Percentiles rank a stretch among this genome's conserved stretches.
These are phyloP conservation scores for Tuta absoluta DNA, from an alignment of 2,888 invertebrate genomes.

Conservation along the genomic window DNA sequence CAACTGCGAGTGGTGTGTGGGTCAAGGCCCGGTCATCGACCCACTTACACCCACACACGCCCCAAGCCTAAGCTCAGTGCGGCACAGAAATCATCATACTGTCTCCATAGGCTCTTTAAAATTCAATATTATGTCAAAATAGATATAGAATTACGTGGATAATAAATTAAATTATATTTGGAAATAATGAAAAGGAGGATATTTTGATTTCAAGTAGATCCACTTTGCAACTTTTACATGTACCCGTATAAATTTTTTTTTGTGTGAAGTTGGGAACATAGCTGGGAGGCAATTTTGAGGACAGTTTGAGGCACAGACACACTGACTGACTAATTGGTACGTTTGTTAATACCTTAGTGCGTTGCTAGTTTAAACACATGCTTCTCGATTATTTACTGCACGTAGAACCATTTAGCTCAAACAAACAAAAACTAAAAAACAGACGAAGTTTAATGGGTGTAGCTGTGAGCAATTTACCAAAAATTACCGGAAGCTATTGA, in stretches of 20 bases:
- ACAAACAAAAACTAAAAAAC: not conserved
- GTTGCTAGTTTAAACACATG: not conserved
- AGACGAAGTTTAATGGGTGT: not conserved
- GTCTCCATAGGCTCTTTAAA: not conserved
- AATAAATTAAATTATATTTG: too few relatives aligned
- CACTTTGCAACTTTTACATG: too few relatives aligned
- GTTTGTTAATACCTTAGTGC: too few relatives aligned
- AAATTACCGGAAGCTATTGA: not conserved
- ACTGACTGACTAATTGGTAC: not conserved
- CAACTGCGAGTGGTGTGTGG: conserved; percentile 44
- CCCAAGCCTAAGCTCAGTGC: conserved; percentile 24
- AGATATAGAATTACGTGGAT: too few relatives aligned
- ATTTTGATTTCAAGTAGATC: too few relatives aligned
- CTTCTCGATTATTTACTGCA: not conserved
- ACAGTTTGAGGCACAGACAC: not conserved
- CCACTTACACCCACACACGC: conserved; percentile 44
- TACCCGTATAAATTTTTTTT: not conserved
- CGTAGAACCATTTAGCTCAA: not conserved
- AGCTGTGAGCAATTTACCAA: not conserved
- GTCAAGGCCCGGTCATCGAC: conserved; percentile 72
- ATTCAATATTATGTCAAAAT: not conserved
- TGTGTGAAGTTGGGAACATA: not conserved
- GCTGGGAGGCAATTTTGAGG: conserved; percentile 7
- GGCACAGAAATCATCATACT: conserved; percentile 29
- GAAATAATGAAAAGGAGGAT: too few relatives aligned